Conservation (phyloP, 2,888 invertebrate species). For the Ariolimax columbianus region DNA sequence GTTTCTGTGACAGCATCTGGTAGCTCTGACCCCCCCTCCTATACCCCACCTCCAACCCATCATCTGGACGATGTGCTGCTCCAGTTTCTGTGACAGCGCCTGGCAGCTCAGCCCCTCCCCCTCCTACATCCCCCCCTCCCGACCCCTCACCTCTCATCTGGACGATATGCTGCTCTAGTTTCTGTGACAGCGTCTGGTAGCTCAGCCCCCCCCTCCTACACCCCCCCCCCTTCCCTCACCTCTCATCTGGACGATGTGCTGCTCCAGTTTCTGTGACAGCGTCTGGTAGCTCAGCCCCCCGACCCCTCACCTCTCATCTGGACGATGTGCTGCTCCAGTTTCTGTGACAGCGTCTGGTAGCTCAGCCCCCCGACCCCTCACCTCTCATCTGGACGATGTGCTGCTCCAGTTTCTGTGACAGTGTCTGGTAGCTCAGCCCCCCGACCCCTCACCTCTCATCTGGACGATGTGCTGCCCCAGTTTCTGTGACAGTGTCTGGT, state of each 20-base stretch:
- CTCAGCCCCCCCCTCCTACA: too few species aligned
- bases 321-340: conserved; percentile 52
- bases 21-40: too few species aligned
- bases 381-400: conserved; percentile 49
- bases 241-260: conserved; percentile 48
- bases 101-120: conserved; percentile 58
- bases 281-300: conserved; percentile 58
- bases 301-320: conserved; percentile 43
- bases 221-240: conserved; percentile 24
- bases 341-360: conserved; percentile 58
- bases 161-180: conserved; percentile 52
- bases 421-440: conserved; percentile 58
- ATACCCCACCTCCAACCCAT: conserved; percentile 30
- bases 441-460: conserved; percentile 36
- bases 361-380: conserved; percentile 50
- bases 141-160: conserved; percentile 28
- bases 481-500: conserved; percentile 57
- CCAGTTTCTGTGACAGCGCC: conserved; percentile 56
- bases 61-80: conserved; percentile 51
- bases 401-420: conserved; percentile 56
- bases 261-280: conserved; percentile 56
- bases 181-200: conserved; percentile 58
- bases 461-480: conserved; percentile 53
- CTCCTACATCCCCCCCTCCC: too few species aligned
- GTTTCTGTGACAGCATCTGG: too few species aligned